Evolutionary conservation across 1,140 invertebrate species (phyloP).

Genomic region (Akabosia matsudoensis): DNA sequence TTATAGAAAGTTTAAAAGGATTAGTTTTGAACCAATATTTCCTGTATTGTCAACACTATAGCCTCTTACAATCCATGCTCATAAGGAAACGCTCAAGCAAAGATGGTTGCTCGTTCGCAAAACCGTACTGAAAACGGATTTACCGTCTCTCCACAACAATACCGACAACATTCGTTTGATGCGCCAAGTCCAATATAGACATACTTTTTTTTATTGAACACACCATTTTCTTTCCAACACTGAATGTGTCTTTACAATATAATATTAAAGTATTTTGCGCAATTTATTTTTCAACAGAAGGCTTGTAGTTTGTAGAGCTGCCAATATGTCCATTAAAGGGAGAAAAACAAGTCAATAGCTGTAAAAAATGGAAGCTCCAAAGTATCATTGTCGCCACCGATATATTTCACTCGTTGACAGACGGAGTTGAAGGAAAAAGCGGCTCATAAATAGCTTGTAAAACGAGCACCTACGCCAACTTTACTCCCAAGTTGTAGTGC

Average conservation of each 20-base stretch:
- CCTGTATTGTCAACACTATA: no score
- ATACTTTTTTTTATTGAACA: no score
- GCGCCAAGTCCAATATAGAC: no score
- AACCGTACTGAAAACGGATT: no score
- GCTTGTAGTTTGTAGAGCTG: not conserved
- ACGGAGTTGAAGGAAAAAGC: not conserved
- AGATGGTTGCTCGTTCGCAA: no score
- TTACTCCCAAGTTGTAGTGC: not conserved
- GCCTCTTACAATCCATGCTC: no score
- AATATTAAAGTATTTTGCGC: no score
- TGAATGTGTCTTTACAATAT: no score
- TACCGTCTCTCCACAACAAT: no score
- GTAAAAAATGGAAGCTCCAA: not conserved
- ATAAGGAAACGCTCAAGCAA: no score
- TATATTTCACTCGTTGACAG: slow-evolving; percentile 16
- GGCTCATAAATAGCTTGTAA: not conserved
- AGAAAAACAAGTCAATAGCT: slow-evolving; percentile 3
- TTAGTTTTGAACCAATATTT: not conserved
- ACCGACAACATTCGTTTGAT: no score
- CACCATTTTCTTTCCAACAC: no score
- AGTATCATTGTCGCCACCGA: not conserved
- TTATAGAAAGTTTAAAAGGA: not conserved
- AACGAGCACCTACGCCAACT: not conserved
- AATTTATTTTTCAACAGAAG: not conserved
- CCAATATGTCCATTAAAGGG: not conserved